Evolutionary conservation across 2,888 invertebrate species (phyloP).

Genomic region (Sphecodes monilicornis): DNA sequence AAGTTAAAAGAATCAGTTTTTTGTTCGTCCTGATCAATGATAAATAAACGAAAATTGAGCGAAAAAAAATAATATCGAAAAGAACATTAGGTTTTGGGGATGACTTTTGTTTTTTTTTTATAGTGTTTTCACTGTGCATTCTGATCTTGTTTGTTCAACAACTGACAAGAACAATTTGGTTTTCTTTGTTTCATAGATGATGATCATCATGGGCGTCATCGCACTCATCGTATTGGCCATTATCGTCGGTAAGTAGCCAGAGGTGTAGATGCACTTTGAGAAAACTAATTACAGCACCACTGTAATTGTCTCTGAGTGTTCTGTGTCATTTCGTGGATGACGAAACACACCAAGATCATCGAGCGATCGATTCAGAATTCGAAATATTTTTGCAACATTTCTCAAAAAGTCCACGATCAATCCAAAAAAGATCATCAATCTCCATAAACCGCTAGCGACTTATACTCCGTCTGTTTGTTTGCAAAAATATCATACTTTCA

Average conservation of each 20-base stretch:
- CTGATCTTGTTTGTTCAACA: background rate
- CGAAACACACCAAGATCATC: slow-evolving; percentile 74
- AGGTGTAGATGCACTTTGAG: slow-evolving; percentile 33
- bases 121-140: background rate
- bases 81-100: background rate
- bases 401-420: background rate
- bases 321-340: slow-evolving; percentile 74
- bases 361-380: slow-evolving; percentile 63
- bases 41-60: too few species aligned
- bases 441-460: background rate
- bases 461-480: background rate
- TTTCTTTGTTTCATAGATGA: slow-evolving; percentile 87
- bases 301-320: slow-evolving; percentile 70
- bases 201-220: slow-evolving; percentile 95
- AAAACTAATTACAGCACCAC: slow-evolving; percentile 57
- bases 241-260: slow-evolving; percentile 89
- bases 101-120: background rate
- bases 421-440: background rate
- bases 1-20: background rate
- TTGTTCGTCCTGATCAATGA: background rate
- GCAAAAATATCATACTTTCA: background rate
- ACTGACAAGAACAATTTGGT: background rate
- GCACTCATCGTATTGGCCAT: slow-evolving; percentile 93
- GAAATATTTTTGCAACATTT: background rate
- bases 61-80: background rate